Percentiles rank a stretch among this genome's conserved stretches.
These are phyloP conservation scores for Apostichopus parvimensis DNA, from an alignment of 35 echinoderm and acorn worm genomes.

Conservation along the genomic window DNA sequence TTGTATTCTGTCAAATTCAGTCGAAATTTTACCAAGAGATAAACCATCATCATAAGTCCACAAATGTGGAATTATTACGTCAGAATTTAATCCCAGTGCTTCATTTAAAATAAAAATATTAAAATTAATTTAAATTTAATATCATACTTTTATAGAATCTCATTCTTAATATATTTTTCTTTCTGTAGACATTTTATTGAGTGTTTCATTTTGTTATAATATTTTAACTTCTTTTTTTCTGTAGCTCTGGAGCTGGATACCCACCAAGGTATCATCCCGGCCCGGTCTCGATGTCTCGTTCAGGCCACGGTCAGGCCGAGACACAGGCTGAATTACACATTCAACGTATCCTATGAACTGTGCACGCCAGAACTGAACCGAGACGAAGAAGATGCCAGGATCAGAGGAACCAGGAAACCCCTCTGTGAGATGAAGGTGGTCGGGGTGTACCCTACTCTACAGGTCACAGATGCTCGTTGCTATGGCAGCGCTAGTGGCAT, in stretches of 20 bases:
- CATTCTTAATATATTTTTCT: too few species aligned
- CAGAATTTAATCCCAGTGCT: too few species aligned
- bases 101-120: too few species aligned
- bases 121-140: too few species aligned
- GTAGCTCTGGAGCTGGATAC: slow-evolving; percentile 76
- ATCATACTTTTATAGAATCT: too few species aligned
- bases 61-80: too few species aligned
- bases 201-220: too few species aligned
- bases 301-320: slow-evolving; percentile 78
- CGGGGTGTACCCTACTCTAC: slow-evolving; percentile 86
- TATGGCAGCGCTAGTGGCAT: slow-evolving; percentile 96
- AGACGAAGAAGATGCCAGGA: background rate
- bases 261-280: slow-evolving; percentile 70
- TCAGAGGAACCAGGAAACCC: slow-evolving; percentile 44
- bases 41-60: too few species aligned
- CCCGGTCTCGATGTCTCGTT: slow-evolving; percentile 71
- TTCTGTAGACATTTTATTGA: too few species aligned
- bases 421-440: slow-evolving; percentile 74
- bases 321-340: slow-evolving; percentile 76
- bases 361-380: slow-evolving; percentile 57
- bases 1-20: too few species aligned
- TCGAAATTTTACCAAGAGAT: too few species aligned
- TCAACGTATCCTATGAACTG: slow-evolving; percentile 78
- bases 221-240: background rate
- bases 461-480: slow-evolving; percentile 95